Conservation (phyloP, 2,888 invertebrate species). For the Augiades crinisus region DNA sequence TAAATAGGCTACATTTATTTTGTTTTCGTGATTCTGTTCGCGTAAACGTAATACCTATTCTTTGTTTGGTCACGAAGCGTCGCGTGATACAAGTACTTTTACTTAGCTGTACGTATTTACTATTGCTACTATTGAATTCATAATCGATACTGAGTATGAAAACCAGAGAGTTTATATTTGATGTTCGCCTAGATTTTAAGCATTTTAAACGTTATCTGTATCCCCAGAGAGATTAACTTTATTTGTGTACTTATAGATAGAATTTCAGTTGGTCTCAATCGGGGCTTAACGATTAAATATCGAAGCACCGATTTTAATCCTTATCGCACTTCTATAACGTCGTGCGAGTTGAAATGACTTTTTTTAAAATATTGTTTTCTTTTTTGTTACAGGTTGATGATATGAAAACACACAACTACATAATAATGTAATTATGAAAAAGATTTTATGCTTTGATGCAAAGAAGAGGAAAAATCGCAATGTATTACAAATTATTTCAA, state of each 20-base stretch:
- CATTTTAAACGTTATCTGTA: background rate
- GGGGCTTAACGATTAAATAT: too few relatives aligned
- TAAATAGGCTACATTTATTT: background rate
- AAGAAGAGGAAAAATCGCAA: conserved; percentile 64
- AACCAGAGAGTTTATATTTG: conserved; percentile 3
- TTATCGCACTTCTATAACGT: too few relatives aligned
- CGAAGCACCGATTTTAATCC: too few relatives aligned
- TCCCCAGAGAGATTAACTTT: background rate
- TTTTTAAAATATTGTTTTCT: background rate
- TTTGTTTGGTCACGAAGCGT: conserved; percentile 19
- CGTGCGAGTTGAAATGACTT: too few relatives aligned
- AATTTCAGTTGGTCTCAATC: too few relatives aligned
- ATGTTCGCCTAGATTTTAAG: background rate
- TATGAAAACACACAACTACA: conserved; percentile 39
- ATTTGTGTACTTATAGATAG: too few relatives aligned
- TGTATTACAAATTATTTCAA: conserved; percentile 65
- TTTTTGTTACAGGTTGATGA: conserved; percentile 62
- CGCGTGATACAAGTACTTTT: conserved; percentile 18
- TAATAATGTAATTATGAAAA: conserved; percentile 78
- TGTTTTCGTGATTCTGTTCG: background rate
- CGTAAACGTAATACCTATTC: background rate
- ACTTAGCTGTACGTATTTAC: conserved; percentile 6
- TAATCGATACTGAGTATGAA: conserved; percentile 16
- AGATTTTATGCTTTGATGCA: conserved; percentile 59
- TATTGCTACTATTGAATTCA: background rate